Conservation (phyloP, 1,140 invertebrate genomes). For the Mya arenaria region DNA sequence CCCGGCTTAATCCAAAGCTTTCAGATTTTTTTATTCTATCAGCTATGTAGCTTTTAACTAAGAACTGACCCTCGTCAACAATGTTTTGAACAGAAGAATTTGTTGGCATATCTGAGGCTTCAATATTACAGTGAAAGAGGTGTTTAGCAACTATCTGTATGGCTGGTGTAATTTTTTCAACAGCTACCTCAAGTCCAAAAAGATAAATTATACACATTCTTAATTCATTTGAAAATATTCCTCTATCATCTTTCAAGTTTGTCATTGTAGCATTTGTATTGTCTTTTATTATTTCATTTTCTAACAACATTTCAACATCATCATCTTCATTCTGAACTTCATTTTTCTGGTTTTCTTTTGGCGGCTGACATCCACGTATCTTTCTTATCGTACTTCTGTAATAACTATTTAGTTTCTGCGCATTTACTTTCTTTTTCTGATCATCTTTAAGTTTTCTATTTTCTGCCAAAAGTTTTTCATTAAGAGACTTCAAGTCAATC, state of each 20-base stretch:
- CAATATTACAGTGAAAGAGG: slow-evolving; percentile 14
- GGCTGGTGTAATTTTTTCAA: slow-evolving; percentile 53
- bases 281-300: not conserved
- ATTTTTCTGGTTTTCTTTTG: not conserved
- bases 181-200: slow-evolving; percentile 58
- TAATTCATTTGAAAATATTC: slow-evolving; percentile 32
- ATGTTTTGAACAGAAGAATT: slow-evolving; percentile 38
- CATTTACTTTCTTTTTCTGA: no score
- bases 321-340: not conserved
- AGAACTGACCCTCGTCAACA: slow-evolving; percentile 49
- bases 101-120: slow-evolving; percentile 31
- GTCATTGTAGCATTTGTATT: not conserved
- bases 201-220: slow-evolving; percentile 53
- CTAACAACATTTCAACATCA: not conserved
- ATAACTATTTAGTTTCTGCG: not conserved
- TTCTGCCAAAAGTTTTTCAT: not conserved
- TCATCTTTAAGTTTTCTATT: not conserved
- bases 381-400: not conserved
- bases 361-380: not conserved
- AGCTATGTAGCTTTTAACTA: slow-evolving; percentile 49
- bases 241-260: slow-evolving; percentile 29
- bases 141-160: slow-evolving; percentile 47
- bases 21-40: slow-evolving; percentile 14
- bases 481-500: not conserved
- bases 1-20: slow-evolving; percentile 38